Conservation (phyloP, 2,888 invertebrate genomes). For the Lasioglossum marginatum region DNA sequence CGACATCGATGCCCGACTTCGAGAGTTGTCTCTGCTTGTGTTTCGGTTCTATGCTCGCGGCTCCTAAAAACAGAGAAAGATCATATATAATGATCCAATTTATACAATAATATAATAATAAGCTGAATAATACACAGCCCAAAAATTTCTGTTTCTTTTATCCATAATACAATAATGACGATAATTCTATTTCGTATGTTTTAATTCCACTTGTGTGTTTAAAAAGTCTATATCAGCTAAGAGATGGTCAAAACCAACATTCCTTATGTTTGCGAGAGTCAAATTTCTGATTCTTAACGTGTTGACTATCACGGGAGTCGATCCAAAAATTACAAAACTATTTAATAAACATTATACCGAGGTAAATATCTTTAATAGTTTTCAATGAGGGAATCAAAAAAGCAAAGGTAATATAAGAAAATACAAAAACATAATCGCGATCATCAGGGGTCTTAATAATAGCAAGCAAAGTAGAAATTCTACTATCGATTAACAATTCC, state of each 20-base stretch:
- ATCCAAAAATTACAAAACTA: not conserved
- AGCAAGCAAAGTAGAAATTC: not conserved
- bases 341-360: not conserved
- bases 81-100: not conserved
- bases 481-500: not conserved
- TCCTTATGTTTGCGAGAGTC: no score
- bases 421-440: not conserved
- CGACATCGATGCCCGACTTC: constrained; percentile 18
- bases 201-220: not conserved
- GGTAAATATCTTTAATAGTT: not conserved
- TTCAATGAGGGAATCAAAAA: not conserved
- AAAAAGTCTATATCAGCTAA: not conserved
- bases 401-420: not conserved
- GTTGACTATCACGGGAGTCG: no score
- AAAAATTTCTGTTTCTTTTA: not conserved
- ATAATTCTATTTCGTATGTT: not conserved
- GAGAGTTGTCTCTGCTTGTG: not conserved
- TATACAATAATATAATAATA: no score
- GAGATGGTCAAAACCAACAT: not conserved
- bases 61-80: not conserved
- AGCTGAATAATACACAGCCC: no score
- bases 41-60: not conserved
- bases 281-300: not conserved
- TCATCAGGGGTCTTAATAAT: not conserved
- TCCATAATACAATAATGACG: not conserved